These are phyloP conservation scores for Ectemnius continuus DNA, from an alignment of 2,888 invertebrate species.

Conservation along the genomic window DNA sequence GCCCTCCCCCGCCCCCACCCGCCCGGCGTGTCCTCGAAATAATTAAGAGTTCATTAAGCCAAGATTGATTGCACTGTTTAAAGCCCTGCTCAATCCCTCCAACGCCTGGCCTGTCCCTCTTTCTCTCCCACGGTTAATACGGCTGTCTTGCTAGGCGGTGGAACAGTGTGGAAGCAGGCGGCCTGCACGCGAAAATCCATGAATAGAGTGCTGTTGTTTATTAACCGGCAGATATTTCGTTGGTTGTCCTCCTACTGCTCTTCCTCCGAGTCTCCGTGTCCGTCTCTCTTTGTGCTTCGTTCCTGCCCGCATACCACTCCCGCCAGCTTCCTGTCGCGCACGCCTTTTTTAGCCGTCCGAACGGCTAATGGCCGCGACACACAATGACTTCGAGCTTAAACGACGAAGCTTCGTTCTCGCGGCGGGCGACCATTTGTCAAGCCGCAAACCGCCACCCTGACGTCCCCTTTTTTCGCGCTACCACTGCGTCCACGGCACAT, in stretches of 20 bases:
- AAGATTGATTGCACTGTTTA: slow-evolving; percentile 76
- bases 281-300: slow-evolving; percentile 1
- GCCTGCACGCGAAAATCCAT: slow-evolving; percentile 63
- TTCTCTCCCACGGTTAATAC: background rate
- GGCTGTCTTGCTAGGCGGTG: slow-evolving; percentile 9
- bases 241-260: slow-evolving; percentile 15
- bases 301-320: slow-evolving; percentile 22
- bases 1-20: slow-evolving; percentile 60
- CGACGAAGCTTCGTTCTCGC: slow-evolving; percentile 38
- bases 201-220: slow-evolving; percentile 71
- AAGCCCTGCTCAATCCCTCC: slow-evolving; percentile 50
- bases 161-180: slow-evolving; percentile 23
- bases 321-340: background rate
- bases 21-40: slow-evolving; percentile 72
- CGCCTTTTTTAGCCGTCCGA: slow-evolving; percentile 36
- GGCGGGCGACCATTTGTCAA: slow-evolving; percentile 43
- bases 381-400: slow-evolving; percentile 56
- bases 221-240: slow-evolving; percentile 61
- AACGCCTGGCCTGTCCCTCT: background rate
- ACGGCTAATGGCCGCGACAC: slow-evolving; percentile 52
- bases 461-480: slow-evolving; percentile 18
- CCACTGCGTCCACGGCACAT: background rate
- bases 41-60: slow-evolving; percentile 77
- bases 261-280: slow-evolving; percentile 16
- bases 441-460: slow-evolving; percentile 33